Base-by-base conservation (phyloP, 2,888 invertebrate species). In the Drosophila algonquin region DNA sequence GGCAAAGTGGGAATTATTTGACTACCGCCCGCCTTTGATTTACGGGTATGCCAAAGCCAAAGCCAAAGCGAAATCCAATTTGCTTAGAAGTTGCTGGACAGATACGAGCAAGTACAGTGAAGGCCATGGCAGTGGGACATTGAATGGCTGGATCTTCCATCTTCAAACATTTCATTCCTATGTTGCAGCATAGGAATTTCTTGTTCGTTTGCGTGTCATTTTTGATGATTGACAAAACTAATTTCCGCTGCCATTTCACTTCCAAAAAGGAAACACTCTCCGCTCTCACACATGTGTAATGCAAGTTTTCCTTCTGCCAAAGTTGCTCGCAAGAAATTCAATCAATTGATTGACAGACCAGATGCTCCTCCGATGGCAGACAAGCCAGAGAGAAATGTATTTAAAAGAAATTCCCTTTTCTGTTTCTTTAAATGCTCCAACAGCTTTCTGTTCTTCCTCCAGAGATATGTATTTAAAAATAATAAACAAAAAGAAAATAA, bases 141-240 rank as follows among this genome's bases (percentile, higher is more conserved):
- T 12, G 4, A 3, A 35, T 35, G 12, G 35, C 12, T 12, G 12
- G 32, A 35, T 12, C 21, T 14, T 21, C 12, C n/a, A 24, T 30
- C 30, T 24, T 12, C 6, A 14, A 40, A 14, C 14, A 14, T 14
- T 14, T 40, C 40, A 32, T 32, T 9, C 3, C 12, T 40, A 14
- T 40, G 14, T 2, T 40, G 10, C 10, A 35, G 2, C 16, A 9
- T n/a, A n/a, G n/a, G n/a, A n/a, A 45, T 52, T 53, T 54, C 32
- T 60, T 9, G 24, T 40, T 40, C 48, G 44, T 51, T 53, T 63
- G 32, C 46, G 44, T 48, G 44, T 48, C 45, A 24, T 53, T 35
- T 54, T 35, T 50, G 60, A 77, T 80, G 87, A 87, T 88, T 81
- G 79, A 80, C 69, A 82, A 81, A 80, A 65, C 71, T 81, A 88